A percentile compares a stretch with the other conserved stretches of the same genome.
phyloP scores from a whole-genome alignment of 2,888 invertebrate genomes.

The Belgica antarctica region DNA sequence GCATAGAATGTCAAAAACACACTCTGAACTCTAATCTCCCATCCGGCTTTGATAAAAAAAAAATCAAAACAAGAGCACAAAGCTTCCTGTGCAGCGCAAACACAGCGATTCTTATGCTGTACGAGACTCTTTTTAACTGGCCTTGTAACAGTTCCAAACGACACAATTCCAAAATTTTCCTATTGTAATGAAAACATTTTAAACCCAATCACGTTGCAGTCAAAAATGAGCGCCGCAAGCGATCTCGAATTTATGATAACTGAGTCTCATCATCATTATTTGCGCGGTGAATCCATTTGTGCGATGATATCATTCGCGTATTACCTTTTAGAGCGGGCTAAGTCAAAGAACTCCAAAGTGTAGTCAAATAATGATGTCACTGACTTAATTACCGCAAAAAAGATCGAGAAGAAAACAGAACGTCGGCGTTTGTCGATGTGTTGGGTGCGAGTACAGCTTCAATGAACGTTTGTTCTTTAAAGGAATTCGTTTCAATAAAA shows the following conservation, averaged over 20 bases:
- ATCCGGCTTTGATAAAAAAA: conserved; percentile 1
- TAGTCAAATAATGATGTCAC: conserved; percentile 23
- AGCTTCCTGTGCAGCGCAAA: not conserved
- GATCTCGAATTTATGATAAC: not conserved
- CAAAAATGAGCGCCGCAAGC: not conserved
- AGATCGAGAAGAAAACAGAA: not conserved
- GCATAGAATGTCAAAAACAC: too few species aligned
- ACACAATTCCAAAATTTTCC: not conserved
- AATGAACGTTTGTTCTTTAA: not conserved
- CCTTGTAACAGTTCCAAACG: not conserved
- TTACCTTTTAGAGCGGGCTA: not conserved
- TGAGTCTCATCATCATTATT: conserved; percentile 7
- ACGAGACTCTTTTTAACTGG: not conserved
- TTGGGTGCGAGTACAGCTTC: too few species aligned
- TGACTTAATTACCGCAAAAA: conserved; percentile 16
- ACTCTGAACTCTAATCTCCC: too few species aligned
- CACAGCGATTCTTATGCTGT: not conserved
- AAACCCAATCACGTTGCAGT: not conserved
- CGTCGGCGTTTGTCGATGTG: too few species aligned
- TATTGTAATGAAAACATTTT: not conserved
- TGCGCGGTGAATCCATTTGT: not conserved
- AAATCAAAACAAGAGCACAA: not conserved
- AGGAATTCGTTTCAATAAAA: conserved; percentile 2
- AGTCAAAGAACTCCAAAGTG: conserved; percentile 15
- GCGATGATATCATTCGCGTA: not conserved